Evolutionary conservation across 2,888 invertebrate species (phyloP), one percentile per base, ranked within the genome.

Genomic region (Aphodius granarius): DNA sequence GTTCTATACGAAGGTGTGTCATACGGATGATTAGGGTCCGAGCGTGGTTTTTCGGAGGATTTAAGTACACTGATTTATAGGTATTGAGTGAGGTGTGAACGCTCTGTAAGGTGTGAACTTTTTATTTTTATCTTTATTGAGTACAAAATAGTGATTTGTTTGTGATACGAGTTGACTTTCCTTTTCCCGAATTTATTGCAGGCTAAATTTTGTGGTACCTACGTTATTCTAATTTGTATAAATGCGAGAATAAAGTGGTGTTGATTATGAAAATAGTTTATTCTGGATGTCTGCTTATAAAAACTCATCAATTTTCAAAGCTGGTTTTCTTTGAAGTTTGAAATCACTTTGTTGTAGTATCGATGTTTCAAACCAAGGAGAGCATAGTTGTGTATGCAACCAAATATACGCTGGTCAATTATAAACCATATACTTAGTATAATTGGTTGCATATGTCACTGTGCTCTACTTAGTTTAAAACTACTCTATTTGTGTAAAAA

Each of bases 1-100:
- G 70, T 96, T 96, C 88, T 96, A 96, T 85, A 93, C 86, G 68
- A 87, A 86, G 81, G 83, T 77, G 68, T 62, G 63, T 13, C 63
- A 63, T n/a, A 20, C 21, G 15, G 22, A 21, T 6, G 68, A n/a
- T n/a, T n/a, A n/a, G n/a, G n/a, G n/a, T n/a, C n/a, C n/a, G n/a
- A n/a, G n/a, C n/a, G n/a, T n/a, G n/a, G n/a, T n/a, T n/a, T 21
- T 2, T 19, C 20, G 22, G 21, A 68, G 4, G 21, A 68, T 20
- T 22, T 20, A 19, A 19, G 13, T 65, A n/a, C 3, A 19, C n/a
- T 19, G 16, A 16, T 3, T 13, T 15, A 15, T 22, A 63, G 16
- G 19, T 19, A 73, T 73, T 6, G 65, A 19, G 65, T 65, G 65
- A 65, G 19, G 65, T 15, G 16, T 65, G 17, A 3, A 65, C 16